Evolutionary conservation across 2,797 vertebrate genomes (phyloP).

Genomic region (Smutsia gigantea): DNA sequence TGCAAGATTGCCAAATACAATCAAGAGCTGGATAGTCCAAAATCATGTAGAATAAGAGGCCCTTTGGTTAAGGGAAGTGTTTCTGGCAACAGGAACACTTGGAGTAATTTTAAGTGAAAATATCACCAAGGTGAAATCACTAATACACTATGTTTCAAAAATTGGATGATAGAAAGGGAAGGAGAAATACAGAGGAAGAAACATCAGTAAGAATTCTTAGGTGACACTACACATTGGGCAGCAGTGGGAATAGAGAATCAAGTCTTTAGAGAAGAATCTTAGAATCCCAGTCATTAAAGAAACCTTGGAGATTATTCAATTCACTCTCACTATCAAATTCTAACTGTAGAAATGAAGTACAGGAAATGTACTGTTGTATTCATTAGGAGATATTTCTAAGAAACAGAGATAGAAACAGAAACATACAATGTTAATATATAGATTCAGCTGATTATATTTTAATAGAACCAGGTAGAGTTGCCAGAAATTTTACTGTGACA

Average conservation of each 20-base stretch:
- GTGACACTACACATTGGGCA: background rate
- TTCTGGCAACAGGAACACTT: background rate
- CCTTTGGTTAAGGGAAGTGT: slow-evolving; percentile 6
- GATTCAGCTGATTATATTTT: background rate
- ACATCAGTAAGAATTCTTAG: background rate
- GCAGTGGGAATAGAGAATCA: background rate
- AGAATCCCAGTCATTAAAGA: background rate
- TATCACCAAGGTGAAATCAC: background rate
- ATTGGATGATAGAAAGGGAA: background rate
- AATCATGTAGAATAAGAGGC: slow-evolving; percentile 12
- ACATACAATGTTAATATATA: background rate
- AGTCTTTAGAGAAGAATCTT: background rate
- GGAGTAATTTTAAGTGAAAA: background rate
- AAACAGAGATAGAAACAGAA: background rate
- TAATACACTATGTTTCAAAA: background rate
- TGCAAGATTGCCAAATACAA: background rate
- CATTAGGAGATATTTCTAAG: background rate
- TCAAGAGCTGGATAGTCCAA: background rate
- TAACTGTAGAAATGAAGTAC: background rate
- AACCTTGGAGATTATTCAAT: background rate
- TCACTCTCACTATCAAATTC: background rate
- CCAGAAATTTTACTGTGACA: background rate
- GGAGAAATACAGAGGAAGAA: background rate
- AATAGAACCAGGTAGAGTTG: background rate
- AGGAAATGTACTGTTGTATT: background rate